Evolutionary conservation across 2,113 vertebrate genomes (phyloP), one percentile per base, ranked within the genome.

Genomic region (Menura novaehollandiae): DNA sequence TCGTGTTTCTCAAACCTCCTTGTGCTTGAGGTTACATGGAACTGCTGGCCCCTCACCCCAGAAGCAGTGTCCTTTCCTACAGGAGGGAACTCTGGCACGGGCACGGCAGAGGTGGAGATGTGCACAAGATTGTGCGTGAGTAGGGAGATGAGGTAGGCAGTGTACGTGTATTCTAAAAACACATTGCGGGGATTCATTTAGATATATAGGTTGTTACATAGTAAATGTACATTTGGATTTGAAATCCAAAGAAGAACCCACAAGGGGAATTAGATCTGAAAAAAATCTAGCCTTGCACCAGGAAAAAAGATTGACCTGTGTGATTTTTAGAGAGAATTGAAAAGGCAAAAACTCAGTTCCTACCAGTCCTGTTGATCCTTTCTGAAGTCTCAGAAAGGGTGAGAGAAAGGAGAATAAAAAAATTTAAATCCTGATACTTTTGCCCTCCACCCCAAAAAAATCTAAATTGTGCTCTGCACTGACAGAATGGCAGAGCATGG

Each of bases 101-200:
- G 44, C 73, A 15, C 7, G 18, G 44, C 46, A 7, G 28, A 37
- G 35, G 15, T 24, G 58, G n/a, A 35, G 39, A 7, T 3, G 13
- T n/a, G 4, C 74, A 10, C 41, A 6, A 18, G 21, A 6, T 6
- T 47, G 11, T 12, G 37, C 2, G 10, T 6, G n/a, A 49, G 9
- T 2, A 6, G 30, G 30, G 27, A 35, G 39, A 10, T 63, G 72
- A 76, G n/a, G 12, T 9, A 32, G 47, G 11, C 28, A 15, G 27
- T 5, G 0, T 3, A 1, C 0, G 0, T 0, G 0, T 49, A 1
- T 39, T 27, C 3, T 24, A 15, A 59, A 78, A 67, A n/a, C 26
- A 1, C 17, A 2, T 3, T 0, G 7, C 2, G 15, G 39, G 80
- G 13, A 15, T 35, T 47, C 6, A 1, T 17, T 27, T 14, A 8